Conservation (phyloP, 2,797 vertebrate genomes). For the Melopsittacus undulatus region DNA sequence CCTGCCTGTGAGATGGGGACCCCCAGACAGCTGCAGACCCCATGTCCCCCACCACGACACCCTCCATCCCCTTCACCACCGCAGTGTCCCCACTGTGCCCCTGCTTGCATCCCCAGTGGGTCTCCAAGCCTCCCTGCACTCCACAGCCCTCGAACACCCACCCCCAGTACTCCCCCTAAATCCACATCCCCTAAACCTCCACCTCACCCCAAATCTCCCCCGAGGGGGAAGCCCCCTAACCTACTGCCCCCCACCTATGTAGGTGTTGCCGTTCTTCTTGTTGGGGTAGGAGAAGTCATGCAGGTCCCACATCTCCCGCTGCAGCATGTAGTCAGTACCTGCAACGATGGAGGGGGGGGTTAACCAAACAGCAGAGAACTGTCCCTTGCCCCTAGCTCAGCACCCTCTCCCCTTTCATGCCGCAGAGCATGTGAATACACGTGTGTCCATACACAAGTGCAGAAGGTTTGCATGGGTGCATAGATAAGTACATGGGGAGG, state of each 20-base stretch:
- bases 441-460: accelerated
- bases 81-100: no score
- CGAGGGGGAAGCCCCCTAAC: no score
- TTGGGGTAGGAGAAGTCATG: conserved; percentile 69
- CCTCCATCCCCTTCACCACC: not conserved
- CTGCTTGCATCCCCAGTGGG: not conserved
- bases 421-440: accelerated
- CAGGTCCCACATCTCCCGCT: conserved; percentile 82
- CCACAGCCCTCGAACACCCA: not conserved
- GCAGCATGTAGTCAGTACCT: conserved; percentile 88
- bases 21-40: not conserved
- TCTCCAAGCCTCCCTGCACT: not conserved
- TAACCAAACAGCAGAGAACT: not conserved
- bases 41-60: accelerated
- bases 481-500: not conserved
- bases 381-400: not conserved
- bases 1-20: not conserved
- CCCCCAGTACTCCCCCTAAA: no score
- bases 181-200: not conserved
- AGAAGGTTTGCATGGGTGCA: accelerated
- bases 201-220: not conserved
- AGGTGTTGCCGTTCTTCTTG: conserved; percentile 75
- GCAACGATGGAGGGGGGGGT: not conserved
- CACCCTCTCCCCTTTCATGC: not conserved
- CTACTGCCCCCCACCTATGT: conserved; percentile 77